These are phyloP conservation scores for Zoanthus gigantus DNA, from an alignment of 92 coral and sea anemone species.

Conservation along the genomic window DNA sequence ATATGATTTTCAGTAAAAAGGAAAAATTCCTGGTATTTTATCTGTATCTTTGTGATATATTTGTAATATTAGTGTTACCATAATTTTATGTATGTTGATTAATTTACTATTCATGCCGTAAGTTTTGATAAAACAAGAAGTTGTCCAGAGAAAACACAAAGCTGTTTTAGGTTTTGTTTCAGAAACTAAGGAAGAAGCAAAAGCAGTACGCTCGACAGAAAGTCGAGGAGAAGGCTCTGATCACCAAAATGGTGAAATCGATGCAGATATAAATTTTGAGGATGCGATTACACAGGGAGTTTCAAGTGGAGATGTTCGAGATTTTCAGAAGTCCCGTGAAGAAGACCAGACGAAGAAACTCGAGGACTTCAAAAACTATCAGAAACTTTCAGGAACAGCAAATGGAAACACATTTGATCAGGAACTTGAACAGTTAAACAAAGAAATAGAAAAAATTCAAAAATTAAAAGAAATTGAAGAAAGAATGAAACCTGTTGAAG, in stretches of 20 bases:
- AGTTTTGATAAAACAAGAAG: too few relatives aligned
- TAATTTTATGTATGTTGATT: too few relatives aligned
- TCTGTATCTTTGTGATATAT: too few relatives aligned
- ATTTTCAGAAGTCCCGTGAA: constrained; percentile 30
- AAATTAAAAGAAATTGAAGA: constrained; percentile 36
- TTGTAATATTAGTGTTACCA: too few relatives aligned
- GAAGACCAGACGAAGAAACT: constrained; percentile 23
- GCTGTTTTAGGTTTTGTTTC: background rate
- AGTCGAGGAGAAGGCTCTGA: background rate
- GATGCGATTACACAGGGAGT: constrained; percentile 33
- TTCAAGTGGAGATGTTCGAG: constrained; percentile 15
- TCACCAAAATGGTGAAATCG: background rate
- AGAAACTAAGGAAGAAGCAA: constrained; percentile 1
- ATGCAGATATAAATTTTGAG: constrained; percentile 16
- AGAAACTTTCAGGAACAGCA: background rate
- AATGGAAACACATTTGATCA: background rate
- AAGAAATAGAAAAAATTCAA: background rate
- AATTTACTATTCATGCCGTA: too few relatives aligned
- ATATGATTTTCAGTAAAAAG: too few relatives aligned
- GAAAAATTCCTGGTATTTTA: too few relatives aligned
- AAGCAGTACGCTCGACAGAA: background rate
- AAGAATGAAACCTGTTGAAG: constrained; percentile 38
- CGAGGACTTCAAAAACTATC: background rate
- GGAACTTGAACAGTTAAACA: background rate
- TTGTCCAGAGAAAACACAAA: background rate